These are phyloP conservation scores for Acronicta psi DNA, from an alignment of 2,888 invertebrate genomes.

Conservation along the genomic window DNA sequence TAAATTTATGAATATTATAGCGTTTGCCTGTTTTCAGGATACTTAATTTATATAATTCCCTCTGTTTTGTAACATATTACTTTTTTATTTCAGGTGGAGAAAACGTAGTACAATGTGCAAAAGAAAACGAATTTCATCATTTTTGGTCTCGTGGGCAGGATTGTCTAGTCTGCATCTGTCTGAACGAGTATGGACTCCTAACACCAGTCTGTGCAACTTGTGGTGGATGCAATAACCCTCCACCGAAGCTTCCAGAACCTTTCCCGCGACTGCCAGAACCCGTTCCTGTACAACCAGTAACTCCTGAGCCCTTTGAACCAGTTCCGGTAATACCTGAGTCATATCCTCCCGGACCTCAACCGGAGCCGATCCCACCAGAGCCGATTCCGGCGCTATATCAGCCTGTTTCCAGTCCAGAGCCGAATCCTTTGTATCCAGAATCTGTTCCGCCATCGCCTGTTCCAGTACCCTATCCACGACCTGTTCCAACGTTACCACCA, in stretches of 20 bases:
- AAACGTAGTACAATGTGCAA: constrained; percentile 60
- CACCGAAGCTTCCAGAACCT: constrained; percentile 23
- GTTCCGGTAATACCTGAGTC: constrained; percentile 7
- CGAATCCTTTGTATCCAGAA: constrained; percentile 16
- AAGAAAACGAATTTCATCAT: constrained; percentile 71
- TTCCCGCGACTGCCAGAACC: constrained; percentile 31
- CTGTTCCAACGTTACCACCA: constrained; percentile 28
- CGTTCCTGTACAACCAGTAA: constrained; percentile 28
- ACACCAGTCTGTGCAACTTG: constrained; percentile 73
- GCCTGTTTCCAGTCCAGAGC: constrained; percentile 34
- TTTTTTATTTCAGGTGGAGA: constrained; percentile 62
- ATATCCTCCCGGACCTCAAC: constrained; percentile 22
- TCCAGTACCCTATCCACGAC: constrained; percentile 12
- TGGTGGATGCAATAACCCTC: constrained; percentile 57
- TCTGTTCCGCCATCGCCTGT: constrained; percentile 2
- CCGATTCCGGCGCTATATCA: constrained; percentile 40
- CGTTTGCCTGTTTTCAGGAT: too few relatives aligned
- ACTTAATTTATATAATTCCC: too few relatives aligned
- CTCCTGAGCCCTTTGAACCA: constrained; percentile 8
- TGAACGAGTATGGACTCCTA: constrained; percentile 61
- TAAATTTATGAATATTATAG: too few relatives aligned
- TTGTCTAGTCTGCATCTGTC: constrained; percentile 76
- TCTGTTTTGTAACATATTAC: too few relatives aligned
- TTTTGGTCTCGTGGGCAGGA: constrained; percentile 60
- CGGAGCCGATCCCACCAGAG: constrained; percentile 27